These are phyloP conservation scores for Mobula birostris DNA, from an alignment of 2,113 vertebrate genomes.

Conservation along the genomic window DNA sequence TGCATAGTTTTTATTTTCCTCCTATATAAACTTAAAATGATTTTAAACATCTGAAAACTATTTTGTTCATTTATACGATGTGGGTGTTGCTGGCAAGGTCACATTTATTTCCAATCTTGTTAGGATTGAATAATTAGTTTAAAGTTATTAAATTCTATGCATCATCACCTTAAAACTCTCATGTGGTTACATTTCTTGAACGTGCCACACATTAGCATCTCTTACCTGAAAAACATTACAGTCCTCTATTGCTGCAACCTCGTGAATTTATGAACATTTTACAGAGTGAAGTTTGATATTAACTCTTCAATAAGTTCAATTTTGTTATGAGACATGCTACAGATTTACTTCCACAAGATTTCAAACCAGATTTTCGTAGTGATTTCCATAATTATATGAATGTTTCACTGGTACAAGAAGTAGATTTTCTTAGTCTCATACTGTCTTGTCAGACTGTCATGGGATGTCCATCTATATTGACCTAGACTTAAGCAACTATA, in stretches of 20 bases:
- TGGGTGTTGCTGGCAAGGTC: too few relatives aligned
- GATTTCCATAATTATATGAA: not conserved
- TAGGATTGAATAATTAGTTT: not conserved
- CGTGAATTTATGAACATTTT: not conserved
- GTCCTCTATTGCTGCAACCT: not conserved
- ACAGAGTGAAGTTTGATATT: not conserved
- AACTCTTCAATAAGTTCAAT: not conserved
- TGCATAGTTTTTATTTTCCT: not conserved
- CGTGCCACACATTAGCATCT: not conserved
- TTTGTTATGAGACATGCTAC: not conserved
- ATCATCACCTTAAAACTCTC: not conserved
- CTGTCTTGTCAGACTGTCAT: not conserved
- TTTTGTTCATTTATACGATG: not conserved
- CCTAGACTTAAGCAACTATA: not conserved
- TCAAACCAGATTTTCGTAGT: not conserved
- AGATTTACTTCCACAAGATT: not conserved
- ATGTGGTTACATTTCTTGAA: not conserved
- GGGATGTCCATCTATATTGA: not conserved
- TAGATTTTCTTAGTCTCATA: not conserved
- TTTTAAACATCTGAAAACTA: not conserved
- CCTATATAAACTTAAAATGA: not conserved
- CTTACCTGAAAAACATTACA: not conserved
- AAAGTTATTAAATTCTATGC: not conserved
- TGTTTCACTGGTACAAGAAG: not conserved
- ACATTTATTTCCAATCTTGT: too few relatives aligned